Conservation (phyloP, 2,113 vertebrate genomes). For the Strix uralensis region DNA sequence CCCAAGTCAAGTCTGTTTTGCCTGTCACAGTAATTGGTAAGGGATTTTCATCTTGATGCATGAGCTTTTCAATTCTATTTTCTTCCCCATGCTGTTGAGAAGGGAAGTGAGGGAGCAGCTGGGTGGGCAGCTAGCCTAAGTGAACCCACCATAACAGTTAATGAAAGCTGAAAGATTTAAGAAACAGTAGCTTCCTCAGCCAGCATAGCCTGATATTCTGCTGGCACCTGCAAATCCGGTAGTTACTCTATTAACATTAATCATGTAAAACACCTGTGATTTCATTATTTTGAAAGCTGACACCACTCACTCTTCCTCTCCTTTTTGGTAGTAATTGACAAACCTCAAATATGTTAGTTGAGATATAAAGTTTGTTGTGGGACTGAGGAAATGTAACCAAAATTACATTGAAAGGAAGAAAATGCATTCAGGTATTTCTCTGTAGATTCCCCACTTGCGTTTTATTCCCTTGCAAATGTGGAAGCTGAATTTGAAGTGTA, state of each 20-base stretch:
- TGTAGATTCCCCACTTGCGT: background rate
- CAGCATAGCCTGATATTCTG: background rate
- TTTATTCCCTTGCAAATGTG: background rate
- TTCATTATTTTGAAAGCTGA: background rate
- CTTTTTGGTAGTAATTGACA: background rate
- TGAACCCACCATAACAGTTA: background rate
- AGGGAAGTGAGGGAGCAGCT: background rate
- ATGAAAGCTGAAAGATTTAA: background rate
- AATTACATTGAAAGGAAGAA: background rate
- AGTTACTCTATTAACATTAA: background rate
- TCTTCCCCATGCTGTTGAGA: background rate
- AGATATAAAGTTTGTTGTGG: background rate
- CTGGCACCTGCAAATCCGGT: background rate
- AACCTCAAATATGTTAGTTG: background rate
- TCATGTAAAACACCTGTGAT: background rate
- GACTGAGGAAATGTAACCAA: background rate
- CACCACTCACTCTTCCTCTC: background rate
- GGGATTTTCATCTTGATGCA: too few relatives aligned
- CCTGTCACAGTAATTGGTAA: too few relatives aligned
- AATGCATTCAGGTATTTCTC: background rate
- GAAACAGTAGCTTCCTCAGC: background rate
- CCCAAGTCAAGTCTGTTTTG: too few relatives aligned
- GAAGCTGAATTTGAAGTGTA: background rate
- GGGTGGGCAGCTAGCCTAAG: background rate
- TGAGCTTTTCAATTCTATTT: background rate